These are phyloP conservation scores for Liasis olivaceus DNA, from an alignment of 2,797 vertebrate species.

Conservation along the genomic window DNA sequence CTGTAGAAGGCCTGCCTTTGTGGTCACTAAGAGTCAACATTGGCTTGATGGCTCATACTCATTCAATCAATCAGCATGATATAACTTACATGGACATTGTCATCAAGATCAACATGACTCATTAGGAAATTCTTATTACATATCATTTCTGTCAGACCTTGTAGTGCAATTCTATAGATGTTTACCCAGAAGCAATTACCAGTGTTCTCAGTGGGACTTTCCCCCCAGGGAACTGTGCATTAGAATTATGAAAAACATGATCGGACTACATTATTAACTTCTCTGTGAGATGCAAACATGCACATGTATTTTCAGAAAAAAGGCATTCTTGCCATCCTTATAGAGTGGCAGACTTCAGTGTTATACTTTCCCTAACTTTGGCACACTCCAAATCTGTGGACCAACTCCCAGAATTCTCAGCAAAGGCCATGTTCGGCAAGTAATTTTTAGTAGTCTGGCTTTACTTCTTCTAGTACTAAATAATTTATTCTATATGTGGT, in stretches of 20 bases:
- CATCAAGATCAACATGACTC: neutral
- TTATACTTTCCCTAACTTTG: neutral
- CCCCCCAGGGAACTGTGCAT: neutral
- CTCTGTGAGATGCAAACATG: neutral
- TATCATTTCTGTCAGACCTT: neutral
- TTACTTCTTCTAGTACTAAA: neutral
- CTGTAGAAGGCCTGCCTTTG: neutral
- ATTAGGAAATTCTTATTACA: neutral
- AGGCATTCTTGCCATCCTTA: neutral
- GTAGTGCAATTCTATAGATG: neutral
- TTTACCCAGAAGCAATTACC: neutral
- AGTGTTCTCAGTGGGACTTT: neutral
- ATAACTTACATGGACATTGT: neutral
- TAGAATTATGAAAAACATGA: neutral
- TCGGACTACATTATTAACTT: neutral
- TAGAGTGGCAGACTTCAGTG: neutral
- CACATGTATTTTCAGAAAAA: neutral
- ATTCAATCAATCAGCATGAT: neutral
- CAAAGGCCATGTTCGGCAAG: neutral
- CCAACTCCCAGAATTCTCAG: neutral
- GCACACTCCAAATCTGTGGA: neutral
- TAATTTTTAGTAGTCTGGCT: neutral
- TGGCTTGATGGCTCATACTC: neutral
- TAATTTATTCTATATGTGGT: neutral
- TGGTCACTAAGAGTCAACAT: neutral